Base-by-base conservation (phyloP, 2,888 invertebrate species). In the Nipponacmea schrenckii region DNA sequence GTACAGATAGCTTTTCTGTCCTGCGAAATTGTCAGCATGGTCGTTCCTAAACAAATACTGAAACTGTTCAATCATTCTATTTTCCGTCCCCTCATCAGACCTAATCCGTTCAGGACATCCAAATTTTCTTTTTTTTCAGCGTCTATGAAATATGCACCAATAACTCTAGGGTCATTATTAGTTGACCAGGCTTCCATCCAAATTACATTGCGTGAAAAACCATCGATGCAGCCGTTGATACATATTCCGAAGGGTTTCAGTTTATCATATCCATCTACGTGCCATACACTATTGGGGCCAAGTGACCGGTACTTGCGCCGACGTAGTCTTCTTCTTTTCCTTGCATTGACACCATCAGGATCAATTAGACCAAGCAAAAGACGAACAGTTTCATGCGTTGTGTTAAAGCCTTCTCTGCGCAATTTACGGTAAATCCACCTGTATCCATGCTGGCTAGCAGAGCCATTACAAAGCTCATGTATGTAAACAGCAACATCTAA, bases 191-290 rank as follows among this genome's bases (percentile, higher is more conserved):
- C 75, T 27, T 80, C 67, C 48, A 80, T 44, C 77, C 79, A 80
- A 15, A 78, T 72, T 26, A 80, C 64, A 39, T 76, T 64, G 26
- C 74, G 66, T 10, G 79, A 77, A 67, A 70, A 80, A 3, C 77
- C 78, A 70, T 79, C 75, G 17, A 78, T 75, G 48, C 75, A 78
- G 14, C 79, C 79, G 63, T 74, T 76, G 26, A 80, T 74, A 56
- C 76, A 77, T 31, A 80, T 71, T 8, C 80, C 78, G 68, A 45
- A 80, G 20, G 76, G 78, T 45, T 74, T 75, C 39, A 77, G 67
- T 62, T 80, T 80, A 31, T 79, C 80, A 70, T 78, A 80, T 0
- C 69, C 67, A 67, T 80, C 79, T 5, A 80, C 26, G 67, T 80
- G 79, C 78, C 78, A 80, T 31, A 77, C 27, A 50, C 63, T 74